Base-by-base conservation (phyloP, 2,888 invertebrate species). In the Dicyrtomina minuta region DNA sequence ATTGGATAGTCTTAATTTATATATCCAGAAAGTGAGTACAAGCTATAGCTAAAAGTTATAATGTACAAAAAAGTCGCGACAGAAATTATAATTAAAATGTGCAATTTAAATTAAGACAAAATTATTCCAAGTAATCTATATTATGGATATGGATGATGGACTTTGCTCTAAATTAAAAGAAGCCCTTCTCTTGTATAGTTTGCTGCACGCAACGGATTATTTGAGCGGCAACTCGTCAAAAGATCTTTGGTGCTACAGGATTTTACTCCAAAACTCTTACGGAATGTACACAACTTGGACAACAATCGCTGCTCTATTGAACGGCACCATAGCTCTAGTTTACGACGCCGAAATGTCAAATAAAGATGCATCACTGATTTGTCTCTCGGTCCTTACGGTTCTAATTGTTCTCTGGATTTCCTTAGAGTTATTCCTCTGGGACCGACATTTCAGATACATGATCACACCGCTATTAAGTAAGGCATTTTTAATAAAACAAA, bases 281-380 rank as follows among this genome's bases (percentile, higher is more conserved):
- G 61, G 44, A 13, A 61, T 61, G 46, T 43, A 61, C 24, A 61
- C 61, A 1, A 44, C 61, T 2, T 61, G 61, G 61, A 61, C 61
- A 1, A 61, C 61, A 13, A 22, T 61, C 15, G 61, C 61, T 2
- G 22, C 44, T 12, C 15, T 46, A 2, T 20, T 61, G 43, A 61
- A 61, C 43, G 13, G 20, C 5, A 61, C 22, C 10, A 43, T 61
- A 12, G 61, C 61, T 13, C 13, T 44, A 22, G 24, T 44, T 15
- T 41, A 44, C 22, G 61, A 61, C 24, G 46, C 20, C 3, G 61
- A 44, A 15, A 41, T 61, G 17, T 6, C 13, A 4, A 24, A 44
- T 24, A 8, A 24, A 26, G 13, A 22, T 15, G 15, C 22, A 22
- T 61, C 61, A 10, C 12, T 61, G 15, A 5, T 44, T 44, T 61